phyloP scores from a whole-genome alignment of 2,888 invertebrate genomes.

The Caenorhabditis macrosperma region DNA sequence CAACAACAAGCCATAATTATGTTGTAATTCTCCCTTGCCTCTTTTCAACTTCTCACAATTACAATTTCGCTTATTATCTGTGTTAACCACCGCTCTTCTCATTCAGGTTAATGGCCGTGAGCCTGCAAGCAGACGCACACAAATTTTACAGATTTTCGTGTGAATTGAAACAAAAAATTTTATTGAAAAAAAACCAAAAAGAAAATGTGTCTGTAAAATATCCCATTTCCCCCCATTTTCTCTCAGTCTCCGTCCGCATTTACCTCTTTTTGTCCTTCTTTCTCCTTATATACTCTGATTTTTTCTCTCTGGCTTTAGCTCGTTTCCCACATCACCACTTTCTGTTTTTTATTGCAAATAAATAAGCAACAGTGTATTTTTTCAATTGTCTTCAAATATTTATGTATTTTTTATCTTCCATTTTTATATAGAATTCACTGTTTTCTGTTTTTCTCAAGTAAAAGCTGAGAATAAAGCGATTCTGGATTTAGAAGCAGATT shows the following conservation, averaged over 20 bases:
- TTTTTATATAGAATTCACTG: slow-evolving; percentile 8
- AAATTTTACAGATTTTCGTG: neutral
- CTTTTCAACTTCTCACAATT: no score
- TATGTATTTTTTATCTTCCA: neutral
- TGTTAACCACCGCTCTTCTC: no score
- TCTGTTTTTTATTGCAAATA: neutral
- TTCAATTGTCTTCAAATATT: neutral
- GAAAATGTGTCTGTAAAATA: neutral
- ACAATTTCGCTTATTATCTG: no score
- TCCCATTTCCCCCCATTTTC: no score
- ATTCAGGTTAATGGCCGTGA: no score
- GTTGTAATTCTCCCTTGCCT: no score
- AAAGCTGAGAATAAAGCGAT: slow-evolving; percentile 81
- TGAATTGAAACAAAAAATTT: neutral
- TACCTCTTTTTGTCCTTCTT: neutral
- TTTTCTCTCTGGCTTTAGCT: neutral
- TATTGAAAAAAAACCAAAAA: neutral
- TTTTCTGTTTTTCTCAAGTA: slow-evolving; percentile 76
- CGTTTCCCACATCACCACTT: neutral
- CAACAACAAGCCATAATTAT: neutral
- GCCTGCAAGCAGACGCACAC: no score
- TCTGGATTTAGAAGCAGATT: slow-evolving; percentile 79
- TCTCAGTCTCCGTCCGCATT: neutral
- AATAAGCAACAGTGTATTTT: slow-evolving; percentile 2
- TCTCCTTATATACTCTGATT: neutral